These are phyloP conservation scores for Falco novaeseelandiae DNA, from an alignment of 2,797 vertebrate genomes.

Conservation along the genomic window DNA sequence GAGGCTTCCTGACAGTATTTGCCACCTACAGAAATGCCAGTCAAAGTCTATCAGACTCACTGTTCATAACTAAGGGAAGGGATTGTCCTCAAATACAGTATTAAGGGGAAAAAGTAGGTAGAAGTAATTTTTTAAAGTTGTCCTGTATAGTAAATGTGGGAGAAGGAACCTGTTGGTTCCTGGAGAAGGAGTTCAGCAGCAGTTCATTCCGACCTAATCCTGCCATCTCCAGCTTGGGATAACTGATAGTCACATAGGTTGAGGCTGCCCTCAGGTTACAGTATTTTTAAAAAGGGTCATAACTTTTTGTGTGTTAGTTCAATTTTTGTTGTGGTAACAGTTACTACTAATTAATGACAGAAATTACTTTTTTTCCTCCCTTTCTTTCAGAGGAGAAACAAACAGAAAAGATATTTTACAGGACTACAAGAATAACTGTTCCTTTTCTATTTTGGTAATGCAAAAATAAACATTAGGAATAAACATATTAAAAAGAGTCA, in stretches of 20 bases:
- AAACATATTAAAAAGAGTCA: neutral
- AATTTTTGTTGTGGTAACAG: neutral
- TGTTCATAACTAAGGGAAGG: neutral
- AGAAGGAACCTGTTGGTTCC: neutral
- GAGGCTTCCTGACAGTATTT: neutral
- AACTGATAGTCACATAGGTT: neutral
- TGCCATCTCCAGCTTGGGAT: neutral
- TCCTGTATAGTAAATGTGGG: neutral
- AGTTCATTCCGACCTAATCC: neutral
- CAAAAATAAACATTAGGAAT: neutral
- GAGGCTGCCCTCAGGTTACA: neutral
- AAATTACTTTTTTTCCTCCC: neutral
- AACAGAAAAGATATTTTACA: neutral
- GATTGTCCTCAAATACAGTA: neutral
- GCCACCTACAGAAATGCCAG: neutral
- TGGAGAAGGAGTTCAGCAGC: neutral
- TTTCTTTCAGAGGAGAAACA: neutral
- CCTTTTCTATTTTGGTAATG: constrained; percentile 12
- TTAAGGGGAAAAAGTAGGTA: neutral
- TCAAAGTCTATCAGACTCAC: neutral
- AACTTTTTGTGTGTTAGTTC: neutral
- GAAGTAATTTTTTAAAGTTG: neutral
- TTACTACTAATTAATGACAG: neutral
- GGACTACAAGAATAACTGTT: constrained; percentile 11
- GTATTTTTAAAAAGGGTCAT: neutral